These are phyloP conservation scores for Echeneis naucrates DNA, from an alignment of 2,797 vertebrate genomes.

Conservation along the genomic window DNA sequence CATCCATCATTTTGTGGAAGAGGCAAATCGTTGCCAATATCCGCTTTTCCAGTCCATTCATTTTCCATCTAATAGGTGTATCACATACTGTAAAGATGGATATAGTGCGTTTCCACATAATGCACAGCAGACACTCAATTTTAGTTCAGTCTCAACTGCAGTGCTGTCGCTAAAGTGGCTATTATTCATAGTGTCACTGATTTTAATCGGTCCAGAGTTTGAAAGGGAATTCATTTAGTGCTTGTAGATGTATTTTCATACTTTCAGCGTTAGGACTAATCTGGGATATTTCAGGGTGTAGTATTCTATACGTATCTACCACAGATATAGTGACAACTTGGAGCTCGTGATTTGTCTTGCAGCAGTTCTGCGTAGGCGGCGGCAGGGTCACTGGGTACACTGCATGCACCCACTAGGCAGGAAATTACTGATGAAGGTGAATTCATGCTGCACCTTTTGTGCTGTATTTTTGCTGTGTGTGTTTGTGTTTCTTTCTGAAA, in stretches of 20 bases:
- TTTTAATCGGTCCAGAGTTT: conserved; percentile 41
- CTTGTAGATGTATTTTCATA: not conserved
- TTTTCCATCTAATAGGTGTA: conserved; percentile 58
- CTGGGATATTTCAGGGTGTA: conserved; percentile 8
- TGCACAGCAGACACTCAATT: conserved; percentile 40
- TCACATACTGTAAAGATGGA: conserved; percentile 59
- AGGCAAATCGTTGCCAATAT: conserved; percentile 60
- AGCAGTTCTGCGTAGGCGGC: conserved; percentile 58
- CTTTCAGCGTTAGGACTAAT: not conserved
- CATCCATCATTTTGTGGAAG: conserved; percentile 60
- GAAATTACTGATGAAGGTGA: conserved; percentile 35
- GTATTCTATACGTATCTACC: conserved; percentile 5
- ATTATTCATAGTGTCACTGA: conserved; percentile 52
- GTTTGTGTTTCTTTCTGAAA: not conserved
- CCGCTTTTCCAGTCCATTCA: conserved; percentile 46
- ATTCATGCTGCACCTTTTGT: conserved; percentile 17
- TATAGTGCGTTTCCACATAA: conserved; percentile 53
- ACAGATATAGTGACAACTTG: conserved; percentile 23
- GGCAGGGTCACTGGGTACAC: conserved; percentile 53
- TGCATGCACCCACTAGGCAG: conserved; percentile 23
- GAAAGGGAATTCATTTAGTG: conserved; percentile 7
- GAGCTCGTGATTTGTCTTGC: conserved; percentile 40
- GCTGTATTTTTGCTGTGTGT: conserved; percentile 13
- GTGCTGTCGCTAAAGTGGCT: conserved; percentile 35
- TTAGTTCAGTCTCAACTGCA: conserved; percentile 10